Evolutionary conservation across 2,113 vertebrate species (phyloP), one percentile per base, ranked within the genome.

Genomic region (Electrona antarctica): DNA sequence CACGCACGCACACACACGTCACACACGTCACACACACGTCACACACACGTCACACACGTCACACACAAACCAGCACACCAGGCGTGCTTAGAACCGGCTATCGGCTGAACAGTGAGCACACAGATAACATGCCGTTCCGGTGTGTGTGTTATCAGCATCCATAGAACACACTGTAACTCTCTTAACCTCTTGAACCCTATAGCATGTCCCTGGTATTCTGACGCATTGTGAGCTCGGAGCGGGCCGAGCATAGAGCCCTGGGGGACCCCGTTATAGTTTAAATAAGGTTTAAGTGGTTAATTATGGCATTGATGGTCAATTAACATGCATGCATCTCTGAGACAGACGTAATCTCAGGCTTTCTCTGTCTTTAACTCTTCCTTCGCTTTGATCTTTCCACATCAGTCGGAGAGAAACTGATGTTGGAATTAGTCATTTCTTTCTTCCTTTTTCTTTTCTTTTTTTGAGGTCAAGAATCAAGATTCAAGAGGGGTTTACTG

Each of bases 171-270:
- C 33, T 41, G 33, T 41, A 76, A 80, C 76, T 85, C 76, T 71
- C 66, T 64, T 81, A 78, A 66, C 66, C 67, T 55, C 61, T 78
- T 70, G 82, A 75, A 81, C 82, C 82, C 69, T 83, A 21, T 21
- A 74, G 78, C 79, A 21, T 41, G 33, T 41, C 33, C 33, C 33
- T 41, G 33, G 5, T 41, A 4, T 41, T 41, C 33, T 41, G 33
- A 41, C 5, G 33, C 33, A 41, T 6, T 41, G 33, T 41, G 33
- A 41, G 3, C 33, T 41, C 33, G 33, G 33, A 41, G 33, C 33
- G 33, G 33, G 33, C 33, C 33, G 33, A 41, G 33, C 5, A 41
- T 6, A 41, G 56, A 11, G 33, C 33, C 33, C 33, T 41, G 33
- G 33, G 33, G 33, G 33, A 41, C 33, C 33, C 33, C 33, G 33